A percentile compares a stretch with the other conserved stretches of the same genome.
Conservation (phyloP, 1,140 invertebrate species). For the Goniozus legneri region DNA sequence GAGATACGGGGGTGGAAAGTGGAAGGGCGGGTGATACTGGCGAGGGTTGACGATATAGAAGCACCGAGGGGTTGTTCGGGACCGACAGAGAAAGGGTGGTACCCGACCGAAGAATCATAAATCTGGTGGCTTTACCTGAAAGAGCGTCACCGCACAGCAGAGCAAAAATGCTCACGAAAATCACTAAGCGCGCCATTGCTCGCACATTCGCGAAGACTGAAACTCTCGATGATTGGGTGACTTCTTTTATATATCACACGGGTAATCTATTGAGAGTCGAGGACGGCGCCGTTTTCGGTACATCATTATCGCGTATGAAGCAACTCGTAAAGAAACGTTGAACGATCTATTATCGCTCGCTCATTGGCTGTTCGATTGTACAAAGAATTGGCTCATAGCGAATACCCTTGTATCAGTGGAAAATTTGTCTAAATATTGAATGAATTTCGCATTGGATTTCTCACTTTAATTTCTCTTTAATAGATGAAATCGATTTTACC, state of each 20-base stretch:
- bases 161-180: conserved; percentile 22
- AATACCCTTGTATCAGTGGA: too few relatives aligned
- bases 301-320: too few relatives aligned
- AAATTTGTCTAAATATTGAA: too few relatives aligned
- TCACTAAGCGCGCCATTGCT: conserved; percentile 27
- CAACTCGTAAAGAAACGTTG: too few relatives aligned
- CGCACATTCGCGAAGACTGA: conserved; percentile 14
- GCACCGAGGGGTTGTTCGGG: conserved; percentile 10
- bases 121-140: conserved; percentile 37
- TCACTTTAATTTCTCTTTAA: too few relatives aligned
- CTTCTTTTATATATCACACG: conserved; percentile 11
- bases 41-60: neutral
- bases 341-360: too few relatives aligned
- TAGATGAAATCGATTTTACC: too few relatives aligned
- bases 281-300: too few relatives aligned
- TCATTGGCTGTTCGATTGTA: too few relatives aligned
- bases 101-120: conserved; percentile 32
- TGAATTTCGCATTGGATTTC: too few relatives aligned
- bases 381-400: too few relatives aligned
- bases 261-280: too few relatives aligned
- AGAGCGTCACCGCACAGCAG: conserved; percentile 15
- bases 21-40: neutral
- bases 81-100: conserved; percentile 37
- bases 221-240: neutral
- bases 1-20: neutral